A percentile compares a stretch with the other conserved stretches of the same genome.
Conservation (phyloP, 2,888 invertebrate species). For the Dicyrtoma fusca region DNA sequence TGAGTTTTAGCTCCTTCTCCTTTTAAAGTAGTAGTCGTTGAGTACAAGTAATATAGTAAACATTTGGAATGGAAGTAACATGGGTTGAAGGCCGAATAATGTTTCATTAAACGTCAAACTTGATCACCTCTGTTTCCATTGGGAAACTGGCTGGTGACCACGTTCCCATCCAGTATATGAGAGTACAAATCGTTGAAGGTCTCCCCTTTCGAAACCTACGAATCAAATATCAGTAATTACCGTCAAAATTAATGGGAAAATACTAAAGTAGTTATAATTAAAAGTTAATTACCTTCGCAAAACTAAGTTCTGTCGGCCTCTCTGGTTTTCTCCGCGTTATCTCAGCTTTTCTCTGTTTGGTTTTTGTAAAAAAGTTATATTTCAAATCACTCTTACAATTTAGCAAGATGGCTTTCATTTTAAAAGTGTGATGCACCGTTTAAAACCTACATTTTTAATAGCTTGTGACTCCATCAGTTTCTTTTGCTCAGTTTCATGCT, state of each 20-base stretch:
- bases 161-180: slow-evolving; percentile 28
- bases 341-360: slow-evolving; percentile 18
- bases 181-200: slow-evolving; percentile 15
- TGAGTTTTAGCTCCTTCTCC: no score
- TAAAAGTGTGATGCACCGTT: neutral
- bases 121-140: no score
- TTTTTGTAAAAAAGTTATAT: neutral
- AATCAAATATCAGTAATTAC: no score
- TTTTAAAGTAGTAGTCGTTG: no score
- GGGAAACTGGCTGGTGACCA: neutral
- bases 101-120: no score
- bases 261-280: slow-evolving; percentile 3
- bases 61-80: no score
- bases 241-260: no score
- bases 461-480: slow-evolving; percentile 9
- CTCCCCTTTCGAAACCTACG: slow-evolving; percentile 22
- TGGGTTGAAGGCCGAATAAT: no score
- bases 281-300: slow-evolving; percentile 22
- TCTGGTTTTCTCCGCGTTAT: neutral
- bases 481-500: slow-evolving; percentile 8
- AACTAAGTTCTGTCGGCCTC: slow-evolving; percentile 13
- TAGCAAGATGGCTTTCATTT: no score
- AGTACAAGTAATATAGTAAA: no score
- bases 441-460: neutral
- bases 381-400: neutral